phyloP scores from a whole-genome alignment of 2,113 vertebrate genomes.

The Fregata magnificens region DNA sequence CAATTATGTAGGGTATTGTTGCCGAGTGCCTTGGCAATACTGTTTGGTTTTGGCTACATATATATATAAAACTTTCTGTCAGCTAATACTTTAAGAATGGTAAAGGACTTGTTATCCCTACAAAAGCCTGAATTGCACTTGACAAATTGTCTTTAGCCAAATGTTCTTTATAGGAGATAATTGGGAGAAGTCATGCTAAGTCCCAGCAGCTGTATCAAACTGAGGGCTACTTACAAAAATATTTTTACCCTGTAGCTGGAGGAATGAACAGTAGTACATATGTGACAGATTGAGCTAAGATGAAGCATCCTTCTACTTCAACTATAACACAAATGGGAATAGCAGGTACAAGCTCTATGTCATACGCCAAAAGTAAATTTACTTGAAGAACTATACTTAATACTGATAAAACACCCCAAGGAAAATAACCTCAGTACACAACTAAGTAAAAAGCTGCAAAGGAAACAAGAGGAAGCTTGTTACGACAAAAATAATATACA shows the following conservation, averaged over 20 bases:
- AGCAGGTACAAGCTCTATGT: not conserved
- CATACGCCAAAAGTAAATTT: not conserved
- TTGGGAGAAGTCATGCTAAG: not conserved
- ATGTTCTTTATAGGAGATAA: not conserved
- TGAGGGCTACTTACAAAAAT: not conserved
- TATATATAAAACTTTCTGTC: not conserved
- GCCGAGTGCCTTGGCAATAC: not conserved
- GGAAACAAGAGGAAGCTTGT: not conserved
- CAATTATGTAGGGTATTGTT: not conserved
- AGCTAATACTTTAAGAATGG: not conserved
- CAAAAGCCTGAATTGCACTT: not conserved
- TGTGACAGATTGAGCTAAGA: not conserved
- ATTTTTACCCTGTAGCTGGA: not conserved
- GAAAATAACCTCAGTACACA: not conserved
- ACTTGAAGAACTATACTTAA: not conserved
- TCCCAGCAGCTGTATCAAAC: not conserved
- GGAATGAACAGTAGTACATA: not conserved
- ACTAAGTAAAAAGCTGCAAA: not conserved
- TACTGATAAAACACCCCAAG: not conserved
- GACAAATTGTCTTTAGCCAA: not conserved
- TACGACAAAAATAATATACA: not conserved
- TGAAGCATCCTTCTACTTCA: not conserved
- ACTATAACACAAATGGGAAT: not conserved
- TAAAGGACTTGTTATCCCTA: not conserved
- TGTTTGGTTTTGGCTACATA: not conserved